Percentiles rank a stretch among this genome's conserved stretches.
These are phyloP conservation scores for Epinephelus awoara DNA, from an alignment of 2,797 vertebrate species.

Conservation along the genomic window DNA sequence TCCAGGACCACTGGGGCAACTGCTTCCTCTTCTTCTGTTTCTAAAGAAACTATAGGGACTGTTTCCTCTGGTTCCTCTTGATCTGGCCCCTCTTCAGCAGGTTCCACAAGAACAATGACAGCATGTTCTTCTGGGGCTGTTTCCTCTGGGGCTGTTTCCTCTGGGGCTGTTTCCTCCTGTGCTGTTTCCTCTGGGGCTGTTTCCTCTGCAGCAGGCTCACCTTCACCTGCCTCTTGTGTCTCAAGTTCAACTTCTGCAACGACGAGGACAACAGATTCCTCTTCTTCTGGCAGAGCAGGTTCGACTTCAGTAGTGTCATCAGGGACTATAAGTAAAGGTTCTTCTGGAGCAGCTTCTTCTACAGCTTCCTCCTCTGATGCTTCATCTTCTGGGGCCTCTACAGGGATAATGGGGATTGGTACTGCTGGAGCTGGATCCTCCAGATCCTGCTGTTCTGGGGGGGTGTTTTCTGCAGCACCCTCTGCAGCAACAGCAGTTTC, in stretches of 20 bases:
- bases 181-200: conserved; percentile 2
- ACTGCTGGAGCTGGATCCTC: background rate
- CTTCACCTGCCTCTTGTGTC: conserved; percentile 7
- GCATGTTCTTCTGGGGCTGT: background rate
- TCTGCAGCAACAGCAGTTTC: conserved; percentile 8
- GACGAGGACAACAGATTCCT: background rate
- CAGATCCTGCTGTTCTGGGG: background rate
- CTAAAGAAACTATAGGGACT: background rate
- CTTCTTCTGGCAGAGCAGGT: conserved; percentile 30
- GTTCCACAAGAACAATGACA: conserved; percentile 2
- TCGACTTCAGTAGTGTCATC: conserved; percentile 7
- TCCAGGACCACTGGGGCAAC: background rate
- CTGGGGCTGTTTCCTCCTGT: too few relatives aligned
- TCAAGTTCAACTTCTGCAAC: conserved; percentile 14
- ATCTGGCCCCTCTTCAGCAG: background rate
- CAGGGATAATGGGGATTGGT: background rate
- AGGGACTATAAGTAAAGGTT: background rate
- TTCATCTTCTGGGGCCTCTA: background rate
- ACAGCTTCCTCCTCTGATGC: conserved; percentile 3
- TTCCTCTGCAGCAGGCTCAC: background rate
- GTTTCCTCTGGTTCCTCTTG: conserved; percentile 7
- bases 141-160: background rate
- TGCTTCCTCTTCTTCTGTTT: background rate
- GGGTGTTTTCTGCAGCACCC: background rate
- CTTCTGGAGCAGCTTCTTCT: conserved; percentile 14